phyloP scores from a whole-genome alignment of 2,113 vertebrate genomes.

The Lucifuga dentata region DNA sequence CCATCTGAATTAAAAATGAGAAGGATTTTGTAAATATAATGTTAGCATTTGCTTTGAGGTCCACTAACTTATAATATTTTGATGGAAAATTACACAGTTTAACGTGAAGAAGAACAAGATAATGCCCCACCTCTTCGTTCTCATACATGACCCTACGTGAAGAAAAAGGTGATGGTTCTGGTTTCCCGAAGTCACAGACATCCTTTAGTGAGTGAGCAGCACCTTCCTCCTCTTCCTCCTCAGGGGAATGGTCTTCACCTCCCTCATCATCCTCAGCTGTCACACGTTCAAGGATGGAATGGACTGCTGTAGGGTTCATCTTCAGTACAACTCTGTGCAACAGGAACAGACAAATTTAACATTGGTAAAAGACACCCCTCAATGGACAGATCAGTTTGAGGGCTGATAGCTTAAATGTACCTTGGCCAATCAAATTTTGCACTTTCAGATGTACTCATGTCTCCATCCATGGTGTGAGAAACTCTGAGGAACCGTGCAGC shows the following conservation, averaged over 20 bases:
- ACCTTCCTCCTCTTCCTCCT: slow-evolving; percentile 92
- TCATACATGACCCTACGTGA: slow-evolving; percentile 99
- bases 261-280: slow-evolving; percentile 93
- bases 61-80: too few relatives aligned
- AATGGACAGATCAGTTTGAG: neutral
- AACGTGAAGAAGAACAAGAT: too few relatives aligned
- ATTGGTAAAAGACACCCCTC: neutral
- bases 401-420: slow-evolving; percentile 65
- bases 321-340: slow-evolving; percentile 90
- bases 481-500: slow-evolving; percentile 89
- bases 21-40: neutral
- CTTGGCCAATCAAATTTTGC: slow-evolving; percentile 96
- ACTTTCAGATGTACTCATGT: slow-evolving; percentile 90
- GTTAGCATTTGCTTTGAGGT: too few relatives aligned
- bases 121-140: slow-evolving; percentile 91
- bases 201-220: slow-evolving; percentile 95
- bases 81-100: too few relatives aligned
- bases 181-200: slow-evolving; percentile 94
- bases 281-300: slow-evolving; percentile 94
- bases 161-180: slow-evolving; percentile 96
- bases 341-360: slow-evolving; percentile 15
- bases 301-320: slow-evolving; percentile 93
- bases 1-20: slow-evolving; percentile 86
- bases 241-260: slow-evolving; percentile 89
- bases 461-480: slow-evolving; percentile 89